Base-by-base conservation (phyloP, 2,113 vertebrate species). In the Megaptera novaeangliae region DNA sequence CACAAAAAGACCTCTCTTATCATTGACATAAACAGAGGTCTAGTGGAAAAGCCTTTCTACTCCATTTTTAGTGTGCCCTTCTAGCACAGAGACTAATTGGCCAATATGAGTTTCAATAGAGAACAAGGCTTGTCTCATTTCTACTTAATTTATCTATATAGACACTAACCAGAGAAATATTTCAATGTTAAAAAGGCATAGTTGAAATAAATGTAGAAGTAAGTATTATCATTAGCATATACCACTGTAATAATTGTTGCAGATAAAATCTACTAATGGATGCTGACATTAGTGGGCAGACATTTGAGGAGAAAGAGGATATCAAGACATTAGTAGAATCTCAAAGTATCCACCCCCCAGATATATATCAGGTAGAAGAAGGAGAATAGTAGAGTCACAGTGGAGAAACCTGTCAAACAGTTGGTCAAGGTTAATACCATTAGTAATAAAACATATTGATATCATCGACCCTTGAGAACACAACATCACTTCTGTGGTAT, bases 311-410 rank as follows among this genome's bases (percentile, higher is more conserved):
- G 39, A 81, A 36, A 52, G 4, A 29, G 0, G 13, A 49, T 91
- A 59, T 31, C 20, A 39, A 5, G 25, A 61, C 88, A 34, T 41
- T 18, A 41, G 1, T 34, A 46, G 6, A 75, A 12, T 36, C 3
- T 77, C 71, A 59, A 39, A 59, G 2, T 68, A 10, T 64, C 23
- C 5, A 34, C 20, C 34, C 5, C 18, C 31, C 63, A 72, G 11
- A 23, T 63, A 74, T 52, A 39, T 81, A 29, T 94, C 36, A 71
- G 0, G 44, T 93, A 61, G 3, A 41, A 41, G 61, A 17, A 85
- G 2, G 3, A 27, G 5, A 68, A 14, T 9, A 57, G 5, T 0
- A 55, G 12, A n/a, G n/a, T 57, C 55, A 49, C 10, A 46, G 1
- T 55, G 9, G 34, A 69, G 31, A 95, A 78, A 80, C 13, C 21